Evolutionary conservation across 1,140 invertebrate genomes (phyloP).

Genomic region (Anastrepha obliqua): DNA sequence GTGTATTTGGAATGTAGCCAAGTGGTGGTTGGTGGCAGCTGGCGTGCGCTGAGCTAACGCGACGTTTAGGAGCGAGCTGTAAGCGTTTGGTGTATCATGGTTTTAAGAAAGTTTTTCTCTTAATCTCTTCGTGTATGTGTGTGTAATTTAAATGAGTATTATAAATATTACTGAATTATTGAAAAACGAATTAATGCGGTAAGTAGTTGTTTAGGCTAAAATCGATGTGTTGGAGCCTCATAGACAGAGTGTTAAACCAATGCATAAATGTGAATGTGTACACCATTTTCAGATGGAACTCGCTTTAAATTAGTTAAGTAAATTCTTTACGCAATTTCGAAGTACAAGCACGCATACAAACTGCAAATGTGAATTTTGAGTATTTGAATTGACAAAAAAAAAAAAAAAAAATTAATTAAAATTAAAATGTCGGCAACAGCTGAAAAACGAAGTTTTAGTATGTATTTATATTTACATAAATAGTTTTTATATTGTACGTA

Average conservation of each 20-base stretch:
- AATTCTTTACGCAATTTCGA: neutral
- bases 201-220: constrained; percentile 45
- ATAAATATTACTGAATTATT: constrained; percentile 15
- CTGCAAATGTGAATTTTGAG: no score
- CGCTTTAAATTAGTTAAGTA: constrained; percentile 34
- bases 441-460: no score
- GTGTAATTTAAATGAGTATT: constrained; percentile 51
- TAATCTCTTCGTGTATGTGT: constrained; percentile 43
- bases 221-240: neutral
- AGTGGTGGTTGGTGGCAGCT: neutral
- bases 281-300: constrained; percentile 42
- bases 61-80: no score
- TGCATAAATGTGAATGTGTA: constrained; percentile 1
- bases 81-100: constrained; percentile 20
- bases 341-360: no score
- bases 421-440: no score
- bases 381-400: no score
- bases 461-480: no score
- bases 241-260: constrained; percentile 14
- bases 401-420: no score
- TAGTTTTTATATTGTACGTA: no score
- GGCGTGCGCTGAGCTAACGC: no score
- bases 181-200: constrained; percentile 34
- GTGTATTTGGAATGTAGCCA: neutral
- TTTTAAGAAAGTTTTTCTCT: constrained; percentile 38